These are phyloP conservation scores for Prorops nasuta DNA, from an alignment of 1,140 invertebrate genomes.

Conservation along the genomic window DNA sequence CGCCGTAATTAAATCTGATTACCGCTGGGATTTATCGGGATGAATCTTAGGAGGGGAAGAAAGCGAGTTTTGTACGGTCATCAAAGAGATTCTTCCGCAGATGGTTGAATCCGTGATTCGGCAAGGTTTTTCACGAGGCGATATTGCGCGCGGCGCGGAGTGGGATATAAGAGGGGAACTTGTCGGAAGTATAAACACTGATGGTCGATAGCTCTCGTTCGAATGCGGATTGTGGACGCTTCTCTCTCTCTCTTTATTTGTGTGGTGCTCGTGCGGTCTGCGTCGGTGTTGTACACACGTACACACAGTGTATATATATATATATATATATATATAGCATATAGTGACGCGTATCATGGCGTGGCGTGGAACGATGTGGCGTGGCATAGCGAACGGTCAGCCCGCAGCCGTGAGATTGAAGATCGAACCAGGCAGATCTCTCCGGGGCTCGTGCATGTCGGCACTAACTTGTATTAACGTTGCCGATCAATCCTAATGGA, in stretches of 20 bases:
- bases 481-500: slow-evolving; percentile 55
- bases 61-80: no score
- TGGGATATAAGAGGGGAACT: slow-evolving; percentile 9
- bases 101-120: slow-evolving; percentile 22
- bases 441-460: slow-evolving; percentile 43
- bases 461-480: slow-evolving; percentile 56
- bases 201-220: slow-evolving; percentile 25
- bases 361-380: slow-evolving; percentile 16
- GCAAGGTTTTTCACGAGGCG: background rate
- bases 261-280: slow-evolving; percentile 2
- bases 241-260: background rate
- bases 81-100: no score
- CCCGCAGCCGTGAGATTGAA: slow-evolving; percentile 7
- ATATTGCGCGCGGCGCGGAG: no score
- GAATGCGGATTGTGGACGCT: background rate
- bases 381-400: no score
- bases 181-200: slow-evolving; percentile 30
- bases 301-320: no score
- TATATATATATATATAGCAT: no score
- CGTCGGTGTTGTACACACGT: slow-evolving; percentile 11
- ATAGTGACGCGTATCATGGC: no score
- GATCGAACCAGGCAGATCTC: slow-evolving; percentile 26
- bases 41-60: no score
- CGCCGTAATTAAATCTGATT: no score
- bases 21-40: no score